Base-by-base conservation (phyloP, 2,797 vertebrate genomes). In the Acanthiza pusilla region DNA sequence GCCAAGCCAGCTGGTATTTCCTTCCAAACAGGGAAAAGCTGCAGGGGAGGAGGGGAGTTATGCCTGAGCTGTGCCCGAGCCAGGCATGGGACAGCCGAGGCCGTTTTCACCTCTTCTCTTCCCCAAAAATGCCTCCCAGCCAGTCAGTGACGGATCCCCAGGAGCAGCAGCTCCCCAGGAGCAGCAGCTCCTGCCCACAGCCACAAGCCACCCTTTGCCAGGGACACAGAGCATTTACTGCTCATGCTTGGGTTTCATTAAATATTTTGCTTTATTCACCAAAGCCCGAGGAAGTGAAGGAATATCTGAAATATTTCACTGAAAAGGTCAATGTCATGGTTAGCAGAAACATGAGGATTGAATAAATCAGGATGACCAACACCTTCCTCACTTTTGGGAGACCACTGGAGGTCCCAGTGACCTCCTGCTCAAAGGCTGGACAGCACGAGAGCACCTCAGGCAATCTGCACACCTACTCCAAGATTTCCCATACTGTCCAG, bases 1-100 rank as follows among this genome's bases (percentile, higher is more conserved):
- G 90, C 90, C 91, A 91, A 92, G n/a, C 61, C 82, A 74, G 77
- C 53, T 74, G 78, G 65, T 70, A 62, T 77, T 66, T 74, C 78
- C 77, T 73, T 89, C 70, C 30, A 16, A 68, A 74, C 38, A 55
- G 86, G 60, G 62, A 54, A 42, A 53, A 85, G 84, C 34, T 13
- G 58, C 67, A 72, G 58, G 60, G 83, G 45, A 22, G 27, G 50
- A 19, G 36, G 45, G 0, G 21, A 88, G 60, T 10, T 76, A 30
- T 2, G 18, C 51, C 2, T 10, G 21, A 82, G 68, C 61, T 0
- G 2, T 77, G 78, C 48, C 71, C 20, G 14, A 60, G 63, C 73
- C 68, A 32, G 76, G 45, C 30, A 32, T 1, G 2, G 74, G 50
- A 71, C 67, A 43, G 63, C 11, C 7, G 0, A 61, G 29, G 38